phyloP scores from a whole-genome alignment of 1,140 invertebrate genomes.

The Maniola jurtina region DNA sequence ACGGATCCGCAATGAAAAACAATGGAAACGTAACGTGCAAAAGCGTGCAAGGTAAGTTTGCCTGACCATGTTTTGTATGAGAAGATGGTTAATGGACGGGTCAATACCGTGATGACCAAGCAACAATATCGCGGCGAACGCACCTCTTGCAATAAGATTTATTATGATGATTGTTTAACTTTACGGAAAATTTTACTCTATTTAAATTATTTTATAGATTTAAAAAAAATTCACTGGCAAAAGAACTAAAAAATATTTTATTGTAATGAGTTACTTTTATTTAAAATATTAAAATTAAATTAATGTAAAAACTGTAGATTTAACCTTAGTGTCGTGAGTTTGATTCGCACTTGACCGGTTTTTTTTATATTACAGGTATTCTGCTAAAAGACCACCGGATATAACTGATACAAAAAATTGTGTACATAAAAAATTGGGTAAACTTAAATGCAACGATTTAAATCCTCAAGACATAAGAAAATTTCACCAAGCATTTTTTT shows the following conservation, averaged over 20 bases:
- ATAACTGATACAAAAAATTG: constrained; percentile 24
- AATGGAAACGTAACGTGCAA: constrained; percentile 10
- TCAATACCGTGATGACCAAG: constrained; percentile 21
- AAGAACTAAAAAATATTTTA: constrained; percentile 20
- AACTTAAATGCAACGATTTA: constrained; percentile 23
- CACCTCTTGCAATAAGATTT: constrained; percentile 21
- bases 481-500: constrained; percentile 31
- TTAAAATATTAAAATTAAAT: constrained; percentile 11
- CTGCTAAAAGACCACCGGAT: constrained; percentile 24
- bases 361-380: constrained; percentile 24
- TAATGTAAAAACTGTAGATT: constrained; percentile 16
- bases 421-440: constrained; percentile 21
- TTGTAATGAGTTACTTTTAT: constrained; percentile 20
- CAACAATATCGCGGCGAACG: constrained; percentile 19
- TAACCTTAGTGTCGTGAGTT: constrained; percentile 19
- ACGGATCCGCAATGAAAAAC: too few relatives aligned
- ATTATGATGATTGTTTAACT: constrained; percentile 24
- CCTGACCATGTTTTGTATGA: constrained; percentile 23
- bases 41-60: constrained; percentile 24
- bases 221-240: constrained; percentile 21
- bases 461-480: constrained; percentile 28
- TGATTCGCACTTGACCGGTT: constrained; percentile 21
- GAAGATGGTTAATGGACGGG: constrained; percentile 22
- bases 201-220: constrained; percentile 21
- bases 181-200: constrained; percentile 15